Evolutionary conservation across 2,797 vertebrate genomes (phyloP).

Genomic region (Apogon talboti): DNA sequence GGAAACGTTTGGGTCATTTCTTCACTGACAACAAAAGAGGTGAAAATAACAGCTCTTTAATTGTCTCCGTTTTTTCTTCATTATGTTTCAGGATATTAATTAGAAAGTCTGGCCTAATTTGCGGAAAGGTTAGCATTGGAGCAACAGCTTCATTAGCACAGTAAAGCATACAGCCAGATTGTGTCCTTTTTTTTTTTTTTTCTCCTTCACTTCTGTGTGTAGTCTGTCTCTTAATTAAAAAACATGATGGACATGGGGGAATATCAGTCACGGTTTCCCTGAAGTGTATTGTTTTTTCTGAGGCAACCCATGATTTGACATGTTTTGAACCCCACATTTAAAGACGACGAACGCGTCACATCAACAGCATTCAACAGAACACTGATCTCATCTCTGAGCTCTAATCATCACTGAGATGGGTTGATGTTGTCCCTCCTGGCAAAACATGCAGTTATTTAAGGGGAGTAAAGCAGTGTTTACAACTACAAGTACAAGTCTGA

Average conservation of each 20-base stretch:
- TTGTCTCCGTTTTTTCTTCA: constrained; percentile 43
- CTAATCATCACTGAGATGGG: constrained; percentile 47
- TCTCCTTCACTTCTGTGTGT: constrained; percentile 12
- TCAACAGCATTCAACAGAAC: constrained; percentile 46
- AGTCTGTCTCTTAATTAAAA: constrained; percentile 46
- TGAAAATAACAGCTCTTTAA: constrained; percentile 46
- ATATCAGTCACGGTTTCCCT: constrained; percentile 35
- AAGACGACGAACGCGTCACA: constrained; percentile 48
- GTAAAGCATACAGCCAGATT: constrained; percentile 38
- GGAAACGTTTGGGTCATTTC: constrained; percentile 16
- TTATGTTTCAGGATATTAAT: constrained; percentile 63
- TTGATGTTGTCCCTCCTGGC: constrained; percentile 50
- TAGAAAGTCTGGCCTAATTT: constrained; percentile 55
- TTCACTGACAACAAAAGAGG: constrained; percentile 34
- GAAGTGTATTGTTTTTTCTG: constrained; percentile 34
- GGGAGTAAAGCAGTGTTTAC: constrained; percentile 53
- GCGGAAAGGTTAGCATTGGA: constrained; percentile 55
- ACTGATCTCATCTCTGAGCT: constrained; percentile 53
- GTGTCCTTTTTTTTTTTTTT: constrained; percentile 1
- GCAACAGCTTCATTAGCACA: constrained; percentile 57
- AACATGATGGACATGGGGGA: constrained; percentile 44
- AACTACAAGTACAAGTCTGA: constrained; percentile 52
- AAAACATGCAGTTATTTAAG: constrained; percentile 49
- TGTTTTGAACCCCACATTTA: constrained; percentile 43
- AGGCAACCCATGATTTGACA: constrained; percentile 32